Base-by-base conservation (phyloP, 2,797 vertebrate species). In the Pygocentrus nattereri region DNA sequence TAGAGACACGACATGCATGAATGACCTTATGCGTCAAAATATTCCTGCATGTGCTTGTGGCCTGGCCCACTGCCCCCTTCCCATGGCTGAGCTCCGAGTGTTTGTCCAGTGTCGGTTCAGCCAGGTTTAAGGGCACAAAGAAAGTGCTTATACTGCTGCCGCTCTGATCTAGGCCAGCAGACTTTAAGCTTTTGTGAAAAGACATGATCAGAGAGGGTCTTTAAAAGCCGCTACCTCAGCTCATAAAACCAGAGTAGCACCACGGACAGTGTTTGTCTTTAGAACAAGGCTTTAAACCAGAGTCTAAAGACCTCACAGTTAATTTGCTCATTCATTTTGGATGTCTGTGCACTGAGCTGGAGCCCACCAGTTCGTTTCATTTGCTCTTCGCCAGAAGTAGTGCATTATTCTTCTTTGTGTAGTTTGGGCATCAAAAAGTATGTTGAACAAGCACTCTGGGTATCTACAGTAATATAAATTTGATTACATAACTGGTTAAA, bases 91-190 rank as follows among this genome's bases (percentile, higher is more conserved):
- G 89, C 90, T 85, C 85, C 84, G 86, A 80, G 62, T 69, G 88
- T 89, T 92, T 91, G 88, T 89, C 88, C 85, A 87, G 87, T 83
- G 85, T 84, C 83, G 89, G 84, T 91, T 91, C 87, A 88, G 81
- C 86, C 88, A 92, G 92, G 88, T 91, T 93, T 92, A 85, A 86
- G 86, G 82, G 83, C 87, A 93, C 91, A 93, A 93, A 90, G 86
- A 90, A 93, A 92, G 89, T 91, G 90, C 90, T 91, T 93, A 89
- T 82, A 34, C 67, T 83, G 88, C 88, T 87, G 86, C 81, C 41
- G 89, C 89, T 90, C 88, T 90, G 85, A 86, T 80, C 71, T 70
- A 50, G 85, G 88, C 84, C 80, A 74, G 79, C 87, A 86, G 85
- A 74, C 82, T 89, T 88, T 87, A 87, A 90, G 86, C 74, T 88